phyloP scores from a whole-genome alignment of 2,797 vertebrate genomes.

The Chaetophractus vellerosus region DNA sequence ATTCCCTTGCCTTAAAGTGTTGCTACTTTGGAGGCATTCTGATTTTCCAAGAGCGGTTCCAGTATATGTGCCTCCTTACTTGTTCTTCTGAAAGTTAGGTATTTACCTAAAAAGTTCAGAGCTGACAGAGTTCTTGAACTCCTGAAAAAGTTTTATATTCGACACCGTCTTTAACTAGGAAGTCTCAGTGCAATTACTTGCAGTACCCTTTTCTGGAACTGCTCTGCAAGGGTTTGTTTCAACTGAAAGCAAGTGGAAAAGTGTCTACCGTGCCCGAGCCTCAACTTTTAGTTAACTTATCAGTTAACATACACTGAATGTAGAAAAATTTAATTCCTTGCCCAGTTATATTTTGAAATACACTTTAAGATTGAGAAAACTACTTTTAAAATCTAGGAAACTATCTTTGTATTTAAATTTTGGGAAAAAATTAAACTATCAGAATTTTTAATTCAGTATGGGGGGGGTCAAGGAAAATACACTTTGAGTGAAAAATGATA shows the following conservation, averaged over 20 bases:
- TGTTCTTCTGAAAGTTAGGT: not conserved
- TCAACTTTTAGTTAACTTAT: not conserved
- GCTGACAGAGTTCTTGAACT: not conserved
- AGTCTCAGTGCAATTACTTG: not conserved
- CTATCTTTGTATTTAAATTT: not conserved
- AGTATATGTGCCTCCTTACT: not conserved
- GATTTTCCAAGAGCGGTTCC: not conserved
- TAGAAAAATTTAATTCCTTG: conserved; percentile 1
- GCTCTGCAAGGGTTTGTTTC: not conserved
- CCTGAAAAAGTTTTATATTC: not conserved
- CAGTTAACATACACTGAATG: not conserved
- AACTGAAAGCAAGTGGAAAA: not conserved
- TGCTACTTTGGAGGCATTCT: not conserved
- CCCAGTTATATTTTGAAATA: not conserved
- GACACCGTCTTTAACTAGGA: not conserved
- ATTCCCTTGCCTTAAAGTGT: conserved; percentile 3
- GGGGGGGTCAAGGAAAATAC: not conserved
- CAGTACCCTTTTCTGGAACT: not conserved
- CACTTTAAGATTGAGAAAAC: not conserved
- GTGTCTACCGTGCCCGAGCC: not conserved
- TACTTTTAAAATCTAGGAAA: not conserved
- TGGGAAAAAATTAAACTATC: not conserved
- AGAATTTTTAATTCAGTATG: not conserved
- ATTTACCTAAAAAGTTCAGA: not conserved
- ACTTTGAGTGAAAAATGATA: not conserved